phyloP scores from a whole-genome alignment of 2,113 vertebrate genomes.

The Piaya cayana region DNA sequence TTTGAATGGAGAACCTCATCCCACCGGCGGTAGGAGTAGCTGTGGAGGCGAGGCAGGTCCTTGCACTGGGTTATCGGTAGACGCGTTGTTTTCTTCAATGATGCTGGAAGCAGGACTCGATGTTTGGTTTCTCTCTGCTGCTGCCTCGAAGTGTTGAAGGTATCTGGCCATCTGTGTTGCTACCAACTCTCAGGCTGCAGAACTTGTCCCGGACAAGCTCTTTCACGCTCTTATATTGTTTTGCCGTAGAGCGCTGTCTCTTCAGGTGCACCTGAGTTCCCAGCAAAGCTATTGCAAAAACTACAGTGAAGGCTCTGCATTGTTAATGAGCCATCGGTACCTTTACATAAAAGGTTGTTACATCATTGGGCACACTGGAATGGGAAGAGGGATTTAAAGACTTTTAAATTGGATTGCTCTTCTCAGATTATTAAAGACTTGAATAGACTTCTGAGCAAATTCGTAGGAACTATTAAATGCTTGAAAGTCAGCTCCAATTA shows the following conservation, averaged over 20 bases:
- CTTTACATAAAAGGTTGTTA: conserved; percentile 13
- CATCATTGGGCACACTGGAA: not conserved
- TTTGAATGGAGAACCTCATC: not conserved
- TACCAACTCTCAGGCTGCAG: not conserved
- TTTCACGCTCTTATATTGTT: not conserved
- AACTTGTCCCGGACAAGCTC: not conserved
- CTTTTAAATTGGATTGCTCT: not conserved
- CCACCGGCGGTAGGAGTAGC: not conserved
- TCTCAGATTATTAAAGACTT: not conserved
- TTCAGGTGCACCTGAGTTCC: not conserved
- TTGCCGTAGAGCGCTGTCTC: not conserved
- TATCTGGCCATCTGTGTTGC: not conserved
- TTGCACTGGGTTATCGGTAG: not conserved
- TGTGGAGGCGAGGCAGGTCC: not conserved
- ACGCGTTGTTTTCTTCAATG: not conserved
- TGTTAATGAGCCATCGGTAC: not conserved
- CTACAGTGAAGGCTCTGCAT: not conserved
- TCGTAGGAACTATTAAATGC: not conserved
- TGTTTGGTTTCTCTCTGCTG: not conserved
- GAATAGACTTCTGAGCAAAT: not conserved
- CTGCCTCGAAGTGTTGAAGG: not conserved
- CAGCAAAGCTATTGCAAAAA: not conserved
- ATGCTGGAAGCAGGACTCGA: not conserved
- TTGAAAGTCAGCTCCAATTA: conserved; percentile 21
- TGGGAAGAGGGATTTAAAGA: not conserved